Conservation (phyloP, 1,140 invertebrate species). For the Harlomillsia oculata region DNA sequence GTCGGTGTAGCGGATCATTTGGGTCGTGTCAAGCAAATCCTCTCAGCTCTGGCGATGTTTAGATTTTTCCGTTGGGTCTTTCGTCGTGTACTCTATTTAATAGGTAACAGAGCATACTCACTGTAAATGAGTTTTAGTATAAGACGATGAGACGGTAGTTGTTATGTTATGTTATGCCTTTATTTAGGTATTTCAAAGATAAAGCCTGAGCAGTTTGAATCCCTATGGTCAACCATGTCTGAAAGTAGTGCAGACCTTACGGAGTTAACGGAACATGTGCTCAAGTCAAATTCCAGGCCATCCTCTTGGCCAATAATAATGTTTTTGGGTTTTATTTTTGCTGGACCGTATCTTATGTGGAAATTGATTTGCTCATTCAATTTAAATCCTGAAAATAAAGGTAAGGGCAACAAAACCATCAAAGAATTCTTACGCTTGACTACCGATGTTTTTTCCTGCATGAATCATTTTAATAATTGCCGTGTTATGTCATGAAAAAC, state of each 20-base stretch:
- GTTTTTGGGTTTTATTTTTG: constrained; percentile 76
- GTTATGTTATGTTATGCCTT: too few relatives aligned
- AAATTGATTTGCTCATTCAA: constrained; percentile 57
- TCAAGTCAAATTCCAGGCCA: constrained; percentile 19
- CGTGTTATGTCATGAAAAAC: too few relatives aligned
- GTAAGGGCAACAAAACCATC: neutral
- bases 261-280: constrained; percentile 18
- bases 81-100: constrained; percentile 56
- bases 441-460: too few relatives aligned
- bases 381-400: constrained; percentile 11
- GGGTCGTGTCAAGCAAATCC: constrained; percentile 68
- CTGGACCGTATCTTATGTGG: constrained; percentile 84
- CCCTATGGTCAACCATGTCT: constrained; percentile 20
- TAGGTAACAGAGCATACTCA: too few relatives aligned
- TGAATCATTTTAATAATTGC: too few relatives aligned
- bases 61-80: constrained; percentile 68
- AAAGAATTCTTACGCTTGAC: too few relatives aligned
- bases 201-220: constrained; percentile 32
- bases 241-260: constrained; percentile 27
- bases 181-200: constrained; percentile 35
- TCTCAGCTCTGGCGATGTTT: constrained; percentile 73
- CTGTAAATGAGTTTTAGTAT: too few relatives aligned
- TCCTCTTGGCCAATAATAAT: constrained; percentile 52
- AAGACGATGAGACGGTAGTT: too few relatives aligned
- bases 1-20: constrained; percentile 92